Conservation (phyloP, 1,140 invertebrate genomes). For the Harpegnathos saltator region DNA sequence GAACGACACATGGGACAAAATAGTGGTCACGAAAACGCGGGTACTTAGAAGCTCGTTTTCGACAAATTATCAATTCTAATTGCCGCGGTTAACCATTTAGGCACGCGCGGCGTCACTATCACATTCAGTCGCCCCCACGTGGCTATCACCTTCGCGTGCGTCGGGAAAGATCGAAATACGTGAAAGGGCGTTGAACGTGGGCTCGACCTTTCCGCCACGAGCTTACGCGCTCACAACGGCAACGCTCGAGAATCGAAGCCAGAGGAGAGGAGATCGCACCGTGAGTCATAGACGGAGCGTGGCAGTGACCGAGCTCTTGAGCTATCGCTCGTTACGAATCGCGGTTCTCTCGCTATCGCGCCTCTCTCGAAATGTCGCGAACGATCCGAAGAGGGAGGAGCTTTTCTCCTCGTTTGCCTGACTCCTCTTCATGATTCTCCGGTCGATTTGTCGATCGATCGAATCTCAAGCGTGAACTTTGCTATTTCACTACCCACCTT, state of each 20-base stretch:
- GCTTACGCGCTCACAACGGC: constrained; percentile 23
- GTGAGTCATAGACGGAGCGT: constrained; percentile 45
- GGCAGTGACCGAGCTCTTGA: constrained; percentile 47
- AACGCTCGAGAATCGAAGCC: constrained; percentile 33
- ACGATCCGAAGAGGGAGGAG: background rate
- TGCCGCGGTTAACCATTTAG: background rate
- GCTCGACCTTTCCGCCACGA: constrained; percentile 47
- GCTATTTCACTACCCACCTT: no score
- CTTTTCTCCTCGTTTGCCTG: no score
- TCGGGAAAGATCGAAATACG: constrained; percentile 20
- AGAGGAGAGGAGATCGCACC: constrained; percentile 39
- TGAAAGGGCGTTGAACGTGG: constrained; percentile 64
- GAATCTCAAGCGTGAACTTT: no score
- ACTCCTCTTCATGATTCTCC: no score
- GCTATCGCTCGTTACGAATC: constrained; percentile 15
- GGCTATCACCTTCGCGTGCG: constrained; percentile 20
- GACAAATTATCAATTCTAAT: constrained; percentile 34
- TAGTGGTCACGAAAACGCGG: background rate
- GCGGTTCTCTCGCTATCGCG: background rate
- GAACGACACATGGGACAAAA: background rate
- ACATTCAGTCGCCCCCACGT: background rate
- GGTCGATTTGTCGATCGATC: no score
- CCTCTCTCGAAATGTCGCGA: background rate
- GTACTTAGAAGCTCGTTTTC: background rate
- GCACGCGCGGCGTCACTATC: background rate